Evolutionary conservation across 2,113 vertebrate species (phyloP).

Genomic region (Sigmodon hispidus): DNA sequence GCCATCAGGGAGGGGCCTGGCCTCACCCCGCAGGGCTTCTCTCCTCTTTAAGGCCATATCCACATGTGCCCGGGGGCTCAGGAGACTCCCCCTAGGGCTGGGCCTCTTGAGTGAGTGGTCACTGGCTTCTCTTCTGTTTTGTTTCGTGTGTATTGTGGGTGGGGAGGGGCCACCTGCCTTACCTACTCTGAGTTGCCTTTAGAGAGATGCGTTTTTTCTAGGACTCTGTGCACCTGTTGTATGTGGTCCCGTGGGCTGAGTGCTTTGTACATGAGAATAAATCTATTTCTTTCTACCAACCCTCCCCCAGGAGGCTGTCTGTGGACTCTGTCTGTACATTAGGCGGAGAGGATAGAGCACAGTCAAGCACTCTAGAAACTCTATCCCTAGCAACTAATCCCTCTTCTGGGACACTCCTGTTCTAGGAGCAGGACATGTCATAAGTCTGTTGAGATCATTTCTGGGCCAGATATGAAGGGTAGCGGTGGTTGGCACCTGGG

Average conservation of each 20-base stretch:
- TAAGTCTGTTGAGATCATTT: not conserved
- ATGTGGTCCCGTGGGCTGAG: constrained; percentile 72
- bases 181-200: constrained; percentile 82
- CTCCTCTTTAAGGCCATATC: constrained; percentile 79
- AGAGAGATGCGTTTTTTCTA: constrained; percentile 74
- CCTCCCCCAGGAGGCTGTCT: constrained; percentile 14
- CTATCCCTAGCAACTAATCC: not conserved
- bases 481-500: not conserved
- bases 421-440: not conserved
- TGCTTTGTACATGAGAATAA: constrained; percentile 79
- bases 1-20: constrained; percentile 48
- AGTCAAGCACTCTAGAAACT: not conserved
- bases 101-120: constrained; percentile 42
- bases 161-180: constrained; percentile 79
- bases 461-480: not conserved
- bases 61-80: not conserved
- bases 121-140: constrained; percentile 60
- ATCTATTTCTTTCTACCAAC: constrained; percentile 80
- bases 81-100: not conserved
- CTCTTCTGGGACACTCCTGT: not conserved
- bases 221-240: constrained; percentile 76
- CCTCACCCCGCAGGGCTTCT: constrained; percentile 35
- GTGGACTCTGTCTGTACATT: constrained; percentile 31
- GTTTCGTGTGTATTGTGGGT: constrained; percentile 64
- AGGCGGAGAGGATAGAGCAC: not conserved